A percentile compares a stretch with the other conserved stretches of the same genome.
phyloP scores from a whole-genome alignment of 2,113 vertebrate genomes.

The Leptobrachium leishanense region DNA sequence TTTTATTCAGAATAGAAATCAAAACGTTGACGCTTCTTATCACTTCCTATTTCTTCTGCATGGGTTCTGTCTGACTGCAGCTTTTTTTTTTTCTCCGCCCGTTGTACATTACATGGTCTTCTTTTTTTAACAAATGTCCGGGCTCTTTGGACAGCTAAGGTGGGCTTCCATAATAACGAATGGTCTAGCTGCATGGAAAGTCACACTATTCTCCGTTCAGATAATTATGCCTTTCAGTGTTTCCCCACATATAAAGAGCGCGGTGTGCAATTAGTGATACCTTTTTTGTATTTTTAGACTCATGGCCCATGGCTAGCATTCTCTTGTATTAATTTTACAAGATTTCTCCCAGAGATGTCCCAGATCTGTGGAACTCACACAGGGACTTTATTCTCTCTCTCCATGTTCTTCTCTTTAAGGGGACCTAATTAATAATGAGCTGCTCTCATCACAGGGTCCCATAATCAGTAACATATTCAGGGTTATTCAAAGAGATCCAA shows the following conservation, averaged over 20 bases:
- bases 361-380: too few species aligned
- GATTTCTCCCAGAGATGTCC: too few species aligned
- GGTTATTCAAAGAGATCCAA: too few species aligned
- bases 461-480: too few species aligned
- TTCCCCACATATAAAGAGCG: conserved; percentile 6
- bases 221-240: conserved; percentile 33
- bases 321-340: too few species aligned
- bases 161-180: not conserved
- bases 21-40: too few species aligned
- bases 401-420: too few species aligned
- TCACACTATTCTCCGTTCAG: conserved; percentile 10
- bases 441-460: too few species aligned
- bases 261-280: not conserved
- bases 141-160: not conserved
- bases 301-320: conserved; percentile 3
- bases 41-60: not conserved
- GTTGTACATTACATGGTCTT: conserved; percentile 6
- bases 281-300: conserved; percentile 8
- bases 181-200: not conserved
- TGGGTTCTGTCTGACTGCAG: not conserved
- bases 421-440: too few species aligned
- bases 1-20: too few species aligned
- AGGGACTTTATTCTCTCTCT: too few species aligned
- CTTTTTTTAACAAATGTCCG: conserved; percentile 24
- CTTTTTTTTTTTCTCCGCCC: not conserved